Evolutionary conservation across 1,140 invertebrate species (phyloP).

Genomic region (Leptopilina clavipes): DNA sequence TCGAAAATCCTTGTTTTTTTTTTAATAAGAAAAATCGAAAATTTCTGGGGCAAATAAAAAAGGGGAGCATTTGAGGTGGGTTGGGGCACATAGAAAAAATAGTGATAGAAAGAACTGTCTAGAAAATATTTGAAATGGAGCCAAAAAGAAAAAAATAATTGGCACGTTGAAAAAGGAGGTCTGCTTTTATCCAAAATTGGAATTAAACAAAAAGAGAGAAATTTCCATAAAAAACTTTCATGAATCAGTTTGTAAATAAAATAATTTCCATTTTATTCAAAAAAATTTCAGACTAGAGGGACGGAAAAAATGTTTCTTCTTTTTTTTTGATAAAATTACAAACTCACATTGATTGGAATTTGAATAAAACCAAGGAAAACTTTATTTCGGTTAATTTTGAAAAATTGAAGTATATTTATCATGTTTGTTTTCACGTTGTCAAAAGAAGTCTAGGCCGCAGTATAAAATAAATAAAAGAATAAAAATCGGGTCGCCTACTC

Average conservation of each 20-base stretch:
- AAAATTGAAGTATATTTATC: neutral
- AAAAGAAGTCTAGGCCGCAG: slow-evolving; percentile 20
- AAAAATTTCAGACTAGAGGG: too few species aligned
- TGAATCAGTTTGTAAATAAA: neutral
- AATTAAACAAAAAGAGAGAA: neutral
- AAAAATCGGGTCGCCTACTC: slow-evolving; percentile 31
- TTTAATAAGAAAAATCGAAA: neutral
- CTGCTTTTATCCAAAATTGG: slow-evolving; percentile 9
- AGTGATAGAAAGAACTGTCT: slow-evolving; percentile 25
- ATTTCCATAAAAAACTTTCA: neutral
- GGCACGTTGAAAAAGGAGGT: slow-evolving; percentile 22
- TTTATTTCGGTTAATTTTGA: neutral
- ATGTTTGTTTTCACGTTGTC: slow-evolving; percentile 15
- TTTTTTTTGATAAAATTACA: too few species aligned
- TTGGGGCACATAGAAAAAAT: slow-evolving; percentile 12
- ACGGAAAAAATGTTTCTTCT: too few species aligned
- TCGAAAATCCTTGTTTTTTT: neutral
- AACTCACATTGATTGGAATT: too few species aligned
- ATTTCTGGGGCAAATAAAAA: slow-evolving; percentile 12
- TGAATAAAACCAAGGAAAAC: neutral
- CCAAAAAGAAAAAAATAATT: slow-evolving; percentile 16
- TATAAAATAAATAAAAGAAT: slow-evolving; percentile 24
- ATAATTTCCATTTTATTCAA: too few species aligned
- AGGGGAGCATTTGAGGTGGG: neutral
- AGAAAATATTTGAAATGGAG: slow-evolving; percentile 19